A percentile compares a stretch with the other conserved stretches of the same genome.
These are phyloP conservation scores for Podabrus alpinus DNA, from an alignment of 2,888 invertebrate species.

Conservation along the genomic window DNA sequence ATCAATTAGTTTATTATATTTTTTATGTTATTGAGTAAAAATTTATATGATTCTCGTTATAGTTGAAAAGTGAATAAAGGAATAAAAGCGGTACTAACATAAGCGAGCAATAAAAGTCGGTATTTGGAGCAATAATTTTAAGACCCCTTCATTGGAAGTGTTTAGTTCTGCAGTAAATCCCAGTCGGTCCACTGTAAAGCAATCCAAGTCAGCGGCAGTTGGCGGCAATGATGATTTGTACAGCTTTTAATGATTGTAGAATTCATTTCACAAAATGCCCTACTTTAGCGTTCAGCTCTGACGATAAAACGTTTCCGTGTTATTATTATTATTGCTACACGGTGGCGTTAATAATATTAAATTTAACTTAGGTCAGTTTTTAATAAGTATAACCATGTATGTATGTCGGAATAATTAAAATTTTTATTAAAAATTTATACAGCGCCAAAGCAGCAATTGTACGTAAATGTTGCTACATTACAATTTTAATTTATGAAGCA, in stretches of 20 bases:
- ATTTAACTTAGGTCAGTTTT: not conserved
- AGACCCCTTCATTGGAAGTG: constrained; percentile 44
- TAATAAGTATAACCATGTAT: not conserved
- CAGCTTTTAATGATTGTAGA: constrained; percentile 50
- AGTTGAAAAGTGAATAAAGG: constrained; percentile 13
- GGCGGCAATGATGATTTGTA: constrained; percentile 53
- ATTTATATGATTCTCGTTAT: constrained; percentile 5
- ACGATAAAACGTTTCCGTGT: constrained; percentile 30
- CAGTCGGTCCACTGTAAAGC: constrained; percentile 50
- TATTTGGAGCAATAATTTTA: constrained; percentile 34
- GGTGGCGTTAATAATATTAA: not conserved
- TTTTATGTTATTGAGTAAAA: not conserved
- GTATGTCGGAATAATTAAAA: not conserved
- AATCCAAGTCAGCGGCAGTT: constrained; percentile 53
- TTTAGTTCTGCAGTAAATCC: constrained; percentile 50
- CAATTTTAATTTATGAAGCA: not conserved
- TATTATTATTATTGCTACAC: constrained; percentile 20
- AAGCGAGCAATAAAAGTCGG: constrained; percentile 41
- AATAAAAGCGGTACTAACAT: constrained; percentile 18
- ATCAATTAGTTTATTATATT: not conserved
- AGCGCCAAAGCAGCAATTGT: not conserved
- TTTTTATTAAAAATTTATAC: not conserved
- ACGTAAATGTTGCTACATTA: not conserved
- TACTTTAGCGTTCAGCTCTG: constrained; percentile 34
- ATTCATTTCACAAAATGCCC: constrained; percentile 38